Evolutionary conservation across 2,113 vertebrate species (phyloP).

Genomic region (Sinocyclocheilus anophthalmus): DNA sequence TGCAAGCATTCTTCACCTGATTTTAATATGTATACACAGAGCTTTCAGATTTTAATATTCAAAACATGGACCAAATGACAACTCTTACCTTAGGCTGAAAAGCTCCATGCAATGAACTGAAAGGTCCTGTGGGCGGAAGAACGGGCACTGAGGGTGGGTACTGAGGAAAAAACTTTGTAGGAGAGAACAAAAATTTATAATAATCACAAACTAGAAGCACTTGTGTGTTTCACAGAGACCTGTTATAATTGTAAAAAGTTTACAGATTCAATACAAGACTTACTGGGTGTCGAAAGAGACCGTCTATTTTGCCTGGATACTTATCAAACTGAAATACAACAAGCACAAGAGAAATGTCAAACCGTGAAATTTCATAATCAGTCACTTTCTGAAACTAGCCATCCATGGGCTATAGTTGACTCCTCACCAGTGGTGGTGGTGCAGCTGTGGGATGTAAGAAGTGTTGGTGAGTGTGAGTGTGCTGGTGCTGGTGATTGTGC

Average conservation of each 20-base stretch:
- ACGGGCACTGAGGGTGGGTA: constrained; percentile 85
- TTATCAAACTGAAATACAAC: no score
- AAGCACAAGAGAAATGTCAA: no score
- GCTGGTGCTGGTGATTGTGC: constrained; percentile 95
- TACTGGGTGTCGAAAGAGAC: no score
- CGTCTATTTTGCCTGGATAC: no score
- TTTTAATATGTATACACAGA: not conserved
- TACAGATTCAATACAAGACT: no score
- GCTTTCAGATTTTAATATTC: constrained; percentile 1
- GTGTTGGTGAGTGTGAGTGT: constrained; percentile 94
- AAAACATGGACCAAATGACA: not conserved
- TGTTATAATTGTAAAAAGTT: not conserved
- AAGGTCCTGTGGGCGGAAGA: constrained; percentile 86
- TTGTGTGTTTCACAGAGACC: not conserved
- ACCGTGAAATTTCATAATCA: not conserved
- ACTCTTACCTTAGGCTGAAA: constrained; percentile 91
- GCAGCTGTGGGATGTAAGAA: constrained; percentile 78
- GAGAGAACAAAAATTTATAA: constrained; percentile 53
- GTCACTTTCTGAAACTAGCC: not conserved
- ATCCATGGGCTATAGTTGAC: not conserved
- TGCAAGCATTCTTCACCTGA: not conserved
- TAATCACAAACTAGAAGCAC: not conserved
- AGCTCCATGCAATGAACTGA: constrained; percentile 89
- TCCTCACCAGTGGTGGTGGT: constrained; percentile 80
- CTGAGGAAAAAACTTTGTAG: constrained; percentile 80